Base-by-base conservation (phyloP, 2,113 vertebrate genomes). In the Oophaga pumilio region DNA sequence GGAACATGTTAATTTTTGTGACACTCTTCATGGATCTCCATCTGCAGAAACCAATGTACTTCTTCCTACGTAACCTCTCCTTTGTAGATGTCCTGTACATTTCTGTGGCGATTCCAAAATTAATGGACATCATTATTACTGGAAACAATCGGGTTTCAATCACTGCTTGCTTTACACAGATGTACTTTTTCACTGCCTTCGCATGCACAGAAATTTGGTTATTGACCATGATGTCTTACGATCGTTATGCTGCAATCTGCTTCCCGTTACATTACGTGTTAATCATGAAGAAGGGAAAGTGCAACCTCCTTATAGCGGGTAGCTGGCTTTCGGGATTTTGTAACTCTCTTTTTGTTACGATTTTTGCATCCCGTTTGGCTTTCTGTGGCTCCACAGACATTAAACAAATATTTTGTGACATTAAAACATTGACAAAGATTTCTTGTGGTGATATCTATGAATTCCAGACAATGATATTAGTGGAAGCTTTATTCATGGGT, bases 221-320 rank as follows among this genome's bases (percentile, higher is more conserved):
- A 18, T 84, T 92, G n/a, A 90, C 91, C 0, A 56, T 89, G 0
- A 92, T 92, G 91, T 90, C 91, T 0, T 89, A 89, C 43, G 92
- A 91, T 89, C 82, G 76, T 4, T 92, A 90, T 4, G 85, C 89
- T 60, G 91, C 91, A 76, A 91, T 93, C 53, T 91, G 89, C 22
- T 88, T 49, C 20, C 92, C 90, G 2, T 88, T 91, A 28, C 89
- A 89, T 79, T 92, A 92, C 3, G 15, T 57, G n/a, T 15, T 82
- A 10, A 8, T 74, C 7, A 87, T 87, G 86, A 49, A 52, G 18
- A 82, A 50, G 8, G 62, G n/a, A 76, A 59, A 18, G 15, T 82
- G 86, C 26, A 18, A 3, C 56, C 68, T 74, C 5, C 56, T 87
- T 14, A 68, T 76, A 18, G 15, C 52, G 11, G 17, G 52, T n/a